Evolutionary conservation across 1,140 invertebrate species (phyloP).

Genomic region (Lineus longissimus): DNA sequence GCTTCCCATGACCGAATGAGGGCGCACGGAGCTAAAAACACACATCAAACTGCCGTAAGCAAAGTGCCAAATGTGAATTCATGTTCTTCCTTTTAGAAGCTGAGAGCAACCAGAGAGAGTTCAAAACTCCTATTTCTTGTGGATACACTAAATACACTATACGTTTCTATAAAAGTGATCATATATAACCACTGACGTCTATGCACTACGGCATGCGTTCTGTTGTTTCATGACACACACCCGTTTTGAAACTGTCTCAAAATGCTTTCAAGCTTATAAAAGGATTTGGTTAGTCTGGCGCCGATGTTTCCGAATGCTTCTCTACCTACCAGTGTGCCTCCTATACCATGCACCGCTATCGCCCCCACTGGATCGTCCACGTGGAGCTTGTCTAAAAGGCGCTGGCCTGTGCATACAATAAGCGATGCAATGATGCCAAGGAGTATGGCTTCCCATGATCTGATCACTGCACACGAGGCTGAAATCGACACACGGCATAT

Average conservation of each 20-base stretch:
- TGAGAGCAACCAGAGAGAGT: too few species aligned
- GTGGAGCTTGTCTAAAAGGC: constrained; percentile 69
- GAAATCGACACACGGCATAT: constrained; percentile 7
- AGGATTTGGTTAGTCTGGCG: background rate
- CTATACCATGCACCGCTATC: background rate
- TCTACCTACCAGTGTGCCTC: background rate
- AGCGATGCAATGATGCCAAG: constrained; percentile 76
- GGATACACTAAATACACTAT: too few species aligned
- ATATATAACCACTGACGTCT: too few species aligned
- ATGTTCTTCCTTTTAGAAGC: too few species aligned
- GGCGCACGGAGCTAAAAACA: constrained; percentile 72
- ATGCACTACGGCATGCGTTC: too few species aligned
- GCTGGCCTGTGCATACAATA: constrained; percentile 68
- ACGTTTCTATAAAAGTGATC: too few species aligned
- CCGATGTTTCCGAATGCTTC: background rate
- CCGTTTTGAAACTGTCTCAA: background rate
- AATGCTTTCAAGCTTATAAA: background rate
- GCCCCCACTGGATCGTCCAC: constrained; percentile 83
- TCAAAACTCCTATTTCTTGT: too few species aligned
- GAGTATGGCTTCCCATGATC: constrained; percentile 78
- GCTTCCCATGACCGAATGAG: constrained; percentile 82
- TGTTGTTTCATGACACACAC: background rate
- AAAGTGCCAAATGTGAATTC: too few species aligned
- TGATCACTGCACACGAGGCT: constrained; percentile 84
- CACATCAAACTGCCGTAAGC: too few species aligned